Base-by-base conservation (phyloP, 2,888 invertebrate species). In the Cyaniris semiargus region DNA sequence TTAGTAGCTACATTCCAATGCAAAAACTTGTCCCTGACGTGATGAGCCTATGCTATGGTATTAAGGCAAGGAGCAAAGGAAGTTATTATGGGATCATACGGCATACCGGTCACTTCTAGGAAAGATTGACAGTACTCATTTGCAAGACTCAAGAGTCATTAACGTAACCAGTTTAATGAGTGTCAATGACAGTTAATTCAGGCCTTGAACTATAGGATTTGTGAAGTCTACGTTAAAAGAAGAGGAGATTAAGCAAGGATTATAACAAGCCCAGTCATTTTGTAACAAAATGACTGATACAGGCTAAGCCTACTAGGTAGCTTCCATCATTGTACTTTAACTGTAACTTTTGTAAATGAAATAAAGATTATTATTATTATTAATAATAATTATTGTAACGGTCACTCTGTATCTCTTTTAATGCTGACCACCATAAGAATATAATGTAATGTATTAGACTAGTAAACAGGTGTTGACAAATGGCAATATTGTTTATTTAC, bases 91-190 rank as follows among this genome's bases (percentile, higher is more conserved):
- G 23, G 13, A 60, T 60, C 60, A 10, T 3, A 60, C 60, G 23
- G 23, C 60, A 10, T 3, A 60, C 60, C 60, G 23, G 60, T 60
- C 15, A 23, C 15, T 66, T 66, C 66, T 66, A 31, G 66, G 66
- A 66, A 66, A 66, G 27, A 27, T 66, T 23, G 60, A 27, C 23
- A 66, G 66, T 66, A 31, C 27, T 66, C 66, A 66, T 27, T 66
- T 27, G 15, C 66, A 27, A 66, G 60, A 23, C 10, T 60, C 23
- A 23, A 60, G 66, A 27, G 27, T 66, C 66, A 27, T 66, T 66
- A 66, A 1, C 15, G 4, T 66, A 27, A 15, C 66, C 27, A 27
- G 27, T 66, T 23, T 27, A 27, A 60, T 60, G 21, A 60, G 66
- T 66, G 66, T 31, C 27, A 31, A 66, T 66, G 66, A 66, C 27